Conservation (phyloP, 37 sponge, comb jelly and placozoan genomes). For the Hexactinellida sp. region DNA sequence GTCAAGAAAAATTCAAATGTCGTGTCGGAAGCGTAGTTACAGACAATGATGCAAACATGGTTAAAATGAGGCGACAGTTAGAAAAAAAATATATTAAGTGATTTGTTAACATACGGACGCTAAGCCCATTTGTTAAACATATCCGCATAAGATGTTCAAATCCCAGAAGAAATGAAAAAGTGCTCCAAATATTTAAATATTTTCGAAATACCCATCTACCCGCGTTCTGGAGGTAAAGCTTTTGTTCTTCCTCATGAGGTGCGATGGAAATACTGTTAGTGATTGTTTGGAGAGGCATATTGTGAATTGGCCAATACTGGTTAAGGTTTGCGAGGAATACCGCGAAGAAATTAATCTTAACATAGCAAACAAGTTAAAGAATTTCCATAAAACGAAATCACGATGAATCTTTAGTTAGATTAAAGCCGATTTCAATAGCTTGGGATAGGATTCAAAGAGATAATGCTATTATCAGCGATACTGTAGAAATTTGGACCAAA, state of each 20-base stretch:
- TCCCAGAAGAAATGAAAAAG: neutral
- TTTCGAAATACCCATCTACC: too few species aligned
- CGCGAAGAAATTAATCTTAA: neutral
- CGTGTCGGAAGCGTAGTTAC: neutral
- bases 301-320: neutral
- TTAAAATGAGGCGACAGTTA: too few species aligned
- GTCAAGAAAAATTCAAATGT: slow-evolving; percentile 13
- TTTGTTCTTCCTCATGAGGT: neutral
- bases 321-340: neutral
- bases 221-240: neutral
- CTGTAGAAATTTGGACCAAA: neutral
- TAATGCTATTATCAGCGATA: neutral
- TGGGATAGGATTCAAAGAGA: neutral
- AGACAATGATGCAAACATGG: neutral
- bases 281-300: neutral
- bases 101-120: too few species aligned
- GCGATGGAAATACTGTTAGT: neutral
- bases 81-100: neutral
- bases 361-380: neutral
- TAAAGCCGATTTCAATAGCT: neutral
- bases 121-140: neutral
- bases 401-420: neutral
- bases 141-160: neutral
- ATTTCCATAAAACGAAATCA: neutral
- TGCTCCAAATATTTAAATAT: too few species aligned